Evolutionary conservation across 2,797 vertebrate genomes (phyloP).

Genomic region (Picus viridis): DNA sequence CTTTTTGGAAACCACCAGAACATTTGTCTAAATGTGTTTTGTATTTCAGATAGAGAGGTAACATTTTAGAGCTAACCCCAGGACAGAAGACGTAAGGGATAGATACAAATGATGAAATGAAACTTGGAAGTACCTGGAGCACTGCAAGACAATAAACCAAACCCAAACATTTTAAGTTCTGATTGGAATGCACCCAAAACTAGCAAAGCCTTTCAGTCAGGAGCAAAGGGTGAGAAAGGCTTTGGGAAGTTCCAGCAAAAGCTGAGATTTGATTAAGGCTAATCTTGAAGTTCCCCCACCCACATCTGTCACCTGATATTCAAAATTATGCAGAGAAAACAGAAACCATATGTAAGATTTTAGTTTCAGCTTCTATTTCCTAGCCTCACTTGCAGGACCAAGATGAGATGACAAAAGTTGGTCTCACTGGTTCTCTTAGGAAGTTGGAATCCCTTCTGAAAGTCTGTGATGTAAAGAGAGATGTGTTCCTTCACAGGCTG

Average conservation of each 20-base stretch:
- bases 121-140: conserved; percentile 29
- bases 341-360: conserved; percentile 58
- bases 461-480: background rate
- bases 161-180: background rate
- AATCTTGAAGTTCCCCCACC: conserved; percentile 67
- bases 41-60: background rate
- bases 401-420: background rate
- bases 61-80: background rate
- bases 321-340: conserved; percentile 48
- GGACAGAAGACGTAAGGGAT: background rate
- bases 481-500: background rate
- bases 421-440: background rate
- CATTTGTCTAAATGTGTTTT: background rate
- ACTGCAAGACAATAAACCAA: background rate
- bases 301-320: conserved; percentile 62
- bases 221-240: conserved; percentile 53
- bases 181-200: conserved; percentile 56
- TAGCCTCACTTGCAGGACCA: background rate
- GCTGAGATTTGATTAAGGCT: conserved; percentile 65
- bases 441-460: conserved; percentile 5
- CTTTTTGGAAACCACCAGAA: conserved; percentile 35
- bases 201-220: conserved; percentile 28
- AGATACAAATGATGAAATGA: conserved; percentile 31
- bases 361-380: conserved; percentile 57
- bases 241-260: conserved; percentile 71